A percentile compares a stretch with the other conserved stretches of the same genome.
These are phyloP conservation scores for Tragelaphus buxtoni DNA, from an alignment of 2,113 vertebrate species.

Conservation along the genomic window DNA sequence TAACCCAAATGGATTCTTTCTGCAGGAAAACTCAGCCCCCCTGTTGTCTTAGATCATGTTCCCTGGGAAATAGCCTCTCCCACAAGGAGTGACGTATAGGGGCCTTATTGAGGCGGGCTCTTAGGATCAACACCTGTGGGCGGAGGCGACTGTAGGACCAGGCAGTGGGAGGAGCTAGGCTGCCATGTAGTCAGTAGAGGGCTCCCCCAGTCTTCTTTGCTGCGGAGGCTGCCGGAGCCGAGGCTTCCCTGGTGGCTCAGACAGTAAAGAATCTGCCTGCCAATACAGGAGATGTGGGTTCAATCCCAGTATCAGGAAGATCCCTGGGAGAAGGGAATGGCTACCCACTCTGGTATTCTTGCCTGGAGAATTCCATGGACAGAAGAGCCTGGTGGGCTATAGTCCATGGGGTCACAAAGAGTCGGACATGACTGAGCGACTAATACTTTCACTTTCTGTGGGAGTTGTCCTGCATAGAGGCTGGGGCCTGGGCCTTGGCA, in stretches of 20 bases:
- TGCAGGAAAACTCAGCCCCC: neutral
- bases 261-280: neutral
- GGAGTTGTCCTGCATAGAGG: neutral
- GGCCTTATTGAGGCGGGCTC: neutral
- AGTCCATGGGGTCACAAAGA: neutral
- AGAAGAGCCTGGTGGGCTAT: neutral
- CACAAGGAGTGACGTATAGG: fast-evolving
- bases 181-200: neutral
- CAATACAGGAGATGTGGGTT: neutral
- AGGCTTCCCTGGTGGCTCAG: neutral
- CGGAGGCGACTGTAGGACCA: fast-evolving
- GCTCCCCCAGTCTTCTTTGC: neutral
- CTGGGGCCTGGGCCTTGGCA: neutral
- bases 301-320: neutral
- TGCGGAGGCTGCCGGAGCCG: neutral
- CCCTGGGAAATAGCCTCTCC: neutral
- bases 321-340: neutral
- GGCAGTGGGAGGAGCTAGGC: neutral
- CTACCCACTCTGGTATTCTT: neutral
- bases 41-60: neutral
- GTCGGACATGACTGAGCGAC: fast-evolving
- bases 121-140: neutral
- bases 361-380: neutral
- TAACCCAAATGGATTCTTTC: neutral
- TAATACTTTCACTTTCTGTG: neutral